These are phyloP conservation scores for Euzetes globulus DNA, from an alignment of 2,888 invertebrate species.

Conservation along the genomic window DNA sequence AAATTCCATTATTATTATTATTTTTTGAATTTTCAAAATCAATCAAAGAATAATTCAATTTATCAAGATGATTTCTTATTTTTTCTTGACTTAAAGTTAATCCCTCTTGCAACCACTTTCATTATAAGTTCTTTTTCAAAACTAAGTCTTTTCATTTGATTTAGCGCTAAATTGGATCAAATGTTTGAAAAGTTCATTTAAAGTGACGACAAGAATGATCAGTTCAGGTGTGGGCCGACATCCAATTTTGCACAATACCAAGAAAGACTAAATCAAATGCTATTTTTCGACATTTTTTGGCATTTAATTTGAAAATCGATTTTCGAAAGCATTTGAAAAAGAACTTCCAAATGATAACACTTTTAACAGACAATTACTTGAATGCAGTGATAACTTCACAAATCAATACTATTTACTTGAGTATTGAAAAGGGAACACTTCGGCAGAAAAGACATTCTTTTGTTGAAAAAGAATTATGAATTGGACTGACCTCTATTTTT, in stretches of 20 bases:
- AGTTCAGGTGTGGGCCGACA: neutral
- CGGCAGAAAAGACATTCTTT: neutral
- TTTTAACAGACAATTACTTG: constrained; percentile 15
- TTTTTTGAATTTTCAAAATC: too few species aligned
- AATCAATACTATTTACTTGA: neutral
- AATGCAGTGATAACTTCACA: neutral
- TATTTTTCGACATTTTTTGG: neutral
- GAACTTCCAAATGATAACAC: constrained; percentile 7
- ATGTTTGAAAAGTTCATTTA: neutral
- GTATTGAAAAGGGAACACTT: neutral
- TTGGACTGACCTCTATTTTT: too few species aligned
- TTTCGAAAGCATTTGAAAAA: constrained; percentile 1
- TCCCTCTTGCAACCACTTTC: too few species aligned
- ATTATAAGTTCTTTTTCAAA: too few species aligned
- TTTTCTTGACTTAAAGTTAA: too few species aligned
- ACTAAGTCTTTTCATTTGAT: too few species aligned
- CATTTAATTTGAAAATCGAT: neutral
- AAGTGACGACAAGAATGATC: neutral
- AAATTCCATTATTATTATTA: too few species aligned
- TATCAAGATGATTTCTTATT: too few species aligned
- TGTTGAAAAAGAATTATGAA: neutral
- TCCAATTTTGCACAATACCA: neutral
- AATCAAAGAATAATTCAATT: too few species aligned
- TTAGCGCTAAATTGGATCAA: neutral
- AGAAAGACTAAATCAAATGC: neutral